Base-by-base conservation (phyloP, 2,113 vertebrate species). In the Hepsetus odoe region DNA sequence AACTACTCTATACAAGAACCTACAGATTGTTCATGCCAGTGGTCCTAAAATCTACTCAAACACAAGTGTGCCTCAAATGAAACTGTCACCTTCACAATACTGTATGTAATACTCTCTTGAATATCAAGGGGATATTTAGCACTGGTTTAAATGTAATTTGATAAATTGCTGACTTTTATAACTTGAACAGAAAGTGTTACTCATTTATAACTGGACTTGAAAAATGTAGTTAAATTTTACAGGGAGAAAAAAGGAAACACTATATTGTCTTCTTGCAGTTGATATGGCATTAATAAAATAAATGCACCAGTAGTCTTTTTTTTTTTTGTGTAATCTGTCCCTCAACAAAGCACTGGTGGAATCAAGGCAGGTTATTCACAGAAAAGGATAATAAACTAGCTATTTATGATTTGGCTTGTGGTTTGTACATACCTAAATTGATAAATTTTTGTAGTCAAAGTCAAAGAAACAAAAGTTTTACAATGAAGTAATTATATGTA, bases 1-100 rank as follows among this genome's bases (percentile, higher is more conserved):
- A 95, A 88, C 90, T 99, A 99, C 82, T 89, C 88, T 22, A 94
- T 99, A 81, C 97, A 99, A 86, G 98, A 99, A 87, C 98, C 98
- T 81, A 98, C 96, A 1, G 97, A 98, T 85, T 99, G 98, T 75
- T 96, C 96, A 88, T 99, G 97, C 89, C 97, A 98, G 81, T 99
- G 97, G 98, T 98, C 97, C 42, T 51, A 42, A 59, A 35, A 22
- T 1, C 16, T 6, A 46, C 56, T 40, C 24, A n/a, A n/a, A 51
- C 33, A 61, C 69, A 51, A 1, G 16, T 18, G 24, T 72, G 2
- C 56, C 49, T 59, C 62, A 44, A 67, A 51, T 55, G 10, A 28
- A 35, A 65, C 20, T 40, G 59, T 26, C 44, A 75, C 8, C 30
- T 65, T 35, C n/a, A 65, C n/a, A 49, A n/a, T 6, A 62, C 62